These are phyloP conservation scores for Phenganax subtilis DNA, from an alignment of 92 coral and sea anemone species.

Conservation along the genomic window DNA sequence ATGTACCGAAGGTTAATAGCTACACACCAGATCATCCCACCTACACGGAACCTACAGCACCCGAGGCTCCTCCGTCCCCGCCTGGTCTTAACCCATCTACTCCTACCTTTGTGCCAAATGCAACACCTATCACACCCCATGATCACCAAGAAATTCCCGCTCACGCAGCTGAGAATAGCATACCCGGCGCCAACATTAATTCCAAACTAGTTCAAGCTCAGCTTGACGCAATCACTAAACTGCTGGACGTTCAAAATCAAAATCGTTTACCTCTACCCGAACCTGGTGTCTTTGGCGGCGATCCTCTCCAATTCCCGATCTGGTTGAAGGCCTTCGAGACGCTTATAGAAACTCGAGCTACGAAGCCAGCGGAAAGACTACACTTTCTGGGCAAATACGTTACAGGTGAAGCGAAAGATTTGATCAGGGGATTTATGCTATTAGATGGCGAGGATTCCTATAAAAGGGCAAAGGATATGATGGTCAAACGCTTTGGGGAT, in stretches of 20 bases:
- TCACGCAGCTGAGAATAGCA: neutral
- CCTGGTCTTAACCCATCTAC: neutral
- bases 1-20: neutral
- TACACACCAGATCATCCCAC: neutral
- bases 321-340: constrained; percentile 59
- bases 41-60: neutral
- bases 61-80: neutral
- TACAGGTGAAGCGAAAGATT: constrained; percentile 52
- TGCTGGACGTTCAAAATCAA: constrained; percentile 46
- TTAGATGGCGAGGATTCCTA: constrained; percentile 53
- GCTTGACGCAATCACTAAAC: constrained; percentile 42
- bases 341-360: constrained; percentile 48
- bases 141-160: neutral
- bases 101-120: neutral
- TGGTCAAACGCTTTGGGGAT: constrained; percentile 53
- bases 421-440: constrained; percentile 53
- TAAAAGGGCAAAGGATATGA: constrained; percentile 46
- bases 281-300: constrained; percentile 55
- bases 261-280: constrained; percentile 49
- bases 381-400: constrained; percentile 54
- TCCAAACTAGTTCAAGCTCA: constrained; percentile 19
- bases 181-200: neutral
- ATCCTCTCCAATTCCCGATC: constrained; percentile 46
- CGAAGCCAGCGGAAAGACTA: constrained; percentile 42
- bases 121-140: constrained; percentile 7